Base-by-base conservation (phyloP, 1,140 invertebrate genomes). In the Maconellicoccus hirsutus region DNA sequence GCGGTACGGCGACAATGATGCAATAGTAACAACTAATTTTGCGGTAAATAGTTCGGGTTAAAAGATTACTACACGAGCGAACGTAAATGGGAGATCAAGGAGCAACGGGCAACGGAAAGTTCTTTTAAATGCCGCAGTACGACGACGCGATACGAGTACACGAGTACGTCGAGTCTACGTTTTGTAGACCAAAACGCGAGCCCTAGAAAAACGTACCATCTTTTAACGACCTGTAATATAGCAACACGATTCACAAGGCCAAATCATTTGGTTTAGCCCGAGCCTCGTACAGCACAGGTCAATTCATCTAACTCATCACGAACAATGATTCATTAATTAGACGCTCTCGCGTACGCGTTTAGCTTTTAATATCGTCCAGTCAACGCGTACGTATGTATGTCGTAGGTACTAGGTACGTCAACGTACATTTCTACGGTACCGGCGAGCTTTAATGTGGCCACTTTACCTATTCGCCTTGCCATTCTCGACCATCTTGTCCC, bases 1-100 rank as follows among this genome's bases (percentile, higher is more conserved):
- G 42, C n/a, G 12, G n/a, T n/a, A n/a, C n/a, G 3, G 12, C 29
- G 29, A 33, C 4, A 33, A 52, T 52, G 42, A 52, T 52, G 42
- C 42, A 52, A 52, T 52, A 6, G 16, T 52, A 52, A 52, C 42
- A 52, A 52, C 12, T 52, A 52, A 52, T 52, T 52, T 52, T 52
- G 42, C 42, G 42, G 42, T 52, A 52, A 52, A 52, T 52, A 52
- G 42, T 52, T 52, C 29, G n/a, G 42, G 42, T 52, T 52, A 52
- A 52, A 52, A 52, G 42, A 52, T 52, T 52, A 52, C 42, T 52
- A 52, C 42, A 33, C 29, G 29, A 33, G 3, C 29, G 42, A 38
- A 8, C 42, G 42, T 52, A 52, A 52, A 52, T 52, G 42, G 42
- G 42, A 52, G 42, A 52, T 52, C 42, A 52, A 52, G 42, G 42